These are phyloP conservation scores for Lymantria dispar DNA, from an alignment of 2,888 invertebrate species.

Conservation along the genomic window DNA sequence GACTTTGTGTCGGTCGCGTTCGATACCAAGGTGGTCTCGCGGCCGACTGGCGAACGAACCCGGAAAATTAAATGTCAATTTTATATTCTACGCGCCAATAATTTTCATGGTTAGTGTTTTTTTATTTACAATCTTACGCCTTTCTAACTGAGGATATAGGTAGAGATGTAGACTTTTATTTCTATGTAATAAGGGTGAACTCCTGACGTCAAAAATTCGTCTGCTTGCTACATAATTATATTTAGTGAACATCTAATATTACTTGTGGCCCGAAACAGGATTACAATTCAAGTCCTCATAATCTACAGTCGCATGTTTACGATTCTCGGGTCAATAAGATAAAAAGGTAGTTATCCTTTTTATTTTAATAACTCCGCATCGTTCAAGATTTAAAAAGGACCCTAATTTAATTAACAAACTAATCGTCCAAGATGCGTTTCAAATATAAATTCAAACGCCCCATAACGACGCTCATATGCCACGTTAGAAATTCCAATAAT, in stretches of 20 bases:
- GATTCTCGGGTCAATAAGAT: too few relatives aligned
- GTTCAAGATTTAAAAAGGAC: slow-evolving; percentile 28
- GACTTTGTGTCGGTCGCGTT: slow-evolving; percentile 67
- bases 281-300: too few relatives aligned
- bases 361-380: slow-evolving; percentile 15
- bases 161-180: too few relatives aligned
- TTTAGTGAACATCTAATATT: too few relatives aligned
- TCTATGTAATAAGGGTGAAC: too few relatives aligned
- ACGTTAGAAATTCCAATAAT: slow-evolving; percentile 57
- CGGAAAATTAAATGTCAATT: slow-evolving; percentile 71
- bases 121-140: not conserved
- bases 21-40: slow-evolving; percentile 57
- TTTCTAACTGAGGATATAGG: too few relatives aligned
- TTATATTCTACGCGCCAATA: slow-evolving; percentile 44
- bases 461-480: slow-evolving; percentile 51
- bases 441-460: slow-evolving; percentile 47
- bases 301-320: too few relatives aligned
- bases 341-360: slow-evolving; percentile 2
- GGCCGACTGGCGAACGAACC: slow-evolving; percentile 56
- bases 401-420: slow-evolving; percentile 44
- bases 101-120: slow-evolving; percentile 9
- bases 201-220: too few relatives aligned
- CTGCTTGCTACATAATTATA: too few relatives aligned
- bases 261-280: too few relatives aligned
- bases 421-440: slow-evolving; percentile 41